Percentiles rank a stretch among this genome's conserved stretches.
These are phyloP conservation scores for Epizoanthus scotinus DNA, from an alignment of 92 coral and sea anemone genomes.

Conservation along the genomic window DNA sequence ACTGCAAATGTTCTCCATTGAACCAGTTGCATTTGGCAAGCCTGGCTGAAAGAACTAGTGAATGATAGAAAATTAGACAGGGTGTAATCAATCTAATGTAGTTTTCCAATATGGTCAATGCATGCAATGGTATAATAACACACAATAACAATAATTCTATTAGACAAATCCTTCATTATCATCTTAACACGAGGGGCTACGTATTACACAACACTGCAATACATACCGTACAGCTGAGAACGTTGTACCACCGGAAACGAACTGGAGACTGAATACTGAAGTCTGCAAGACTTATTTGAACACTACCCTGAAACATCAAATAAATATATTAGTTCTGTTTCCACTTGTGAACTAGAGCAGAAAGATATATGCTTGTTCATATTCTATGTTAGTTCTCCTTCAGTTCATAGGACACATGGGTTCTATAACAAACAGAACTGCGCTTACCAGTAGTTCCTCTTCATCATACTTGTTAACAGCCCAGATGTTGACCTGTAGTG, in stretches of 20 bases:
- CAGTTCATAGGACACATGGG: background rate
- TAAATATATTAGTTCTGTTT: background rate
- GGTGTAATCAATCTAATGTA: too few species aligned
- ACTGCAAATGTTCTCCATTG: conserved; percentile 57
- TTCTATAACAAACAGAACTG: background rate
- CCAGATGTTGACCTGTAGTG: conserved; percentile 82
- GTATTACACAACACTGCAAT: background rate
- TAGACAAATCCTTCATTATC: background rate
- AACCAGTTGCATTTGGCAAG: background rate
- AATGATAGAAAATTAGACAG: background rate
- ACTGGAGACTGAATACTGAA: conserved; percentile 80
- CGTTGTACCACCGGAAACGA: conserved; percentile 89
- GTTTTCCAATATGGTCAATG: too few species aligned
- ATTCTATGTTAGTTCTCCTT: background rate
- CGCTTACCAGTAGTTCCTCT: conserved; percentile 82
- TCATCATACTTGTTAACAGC: conserved; percentile 63
- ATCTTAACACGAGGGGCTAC: background rate
- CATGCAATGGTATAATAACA: background rate
- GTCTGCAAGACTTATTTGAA: conserved; percentile 91
- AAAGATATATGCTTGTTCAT: background rate
- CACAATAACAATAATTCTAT: background rate
- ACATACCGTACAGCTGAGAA: conserved; percentile 87
- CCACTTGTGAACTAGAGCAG: background rate
- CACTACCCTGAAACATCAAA: conserved; percentile 72
- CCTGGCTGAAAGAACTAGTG: conserved; percentile 37